phyloP scores from a whole-genome alignment of 2,113 vertebrate genomes.

The Gopherus evgoodei region DNA sequence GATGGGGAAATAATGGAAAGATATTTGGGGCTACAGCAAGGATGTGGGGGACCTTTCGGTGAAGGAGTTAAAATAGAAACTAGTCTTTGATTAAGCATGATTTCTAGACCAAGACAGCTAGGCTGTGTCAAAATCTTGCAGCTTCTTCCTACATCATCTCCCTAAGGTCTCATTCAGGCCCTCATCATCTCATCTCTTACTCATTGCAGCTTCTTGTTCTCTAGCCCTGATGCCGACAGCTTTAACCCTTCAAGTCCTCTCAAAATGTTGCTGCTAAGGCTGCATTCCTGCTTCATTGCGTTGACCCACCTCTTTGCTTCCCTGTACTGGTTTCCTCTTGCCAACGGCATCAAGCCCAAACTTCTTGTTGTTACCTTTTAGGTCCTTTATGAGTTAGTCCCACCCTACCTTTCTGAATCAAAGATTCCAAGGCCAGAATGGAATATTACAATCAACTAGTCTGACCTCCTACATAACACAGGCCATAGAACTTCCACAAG shows the following conservation, averaged over 20 bases:
- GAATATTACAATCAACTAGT: too few relatives aligned
- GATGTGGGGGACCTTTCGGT: background rate
- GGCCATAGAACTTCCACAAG: too few relatives aligned
- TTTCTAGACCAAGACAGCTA: background rate
- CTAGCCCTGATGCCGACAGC: background rate
- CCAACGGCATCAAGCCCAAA: background rate
- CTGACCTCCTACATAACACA: too few relatives aligned
- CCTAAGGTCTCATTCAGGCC: background rate
- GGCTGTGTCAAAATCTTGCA: background rate
- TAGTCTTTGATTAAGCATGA: background rate
- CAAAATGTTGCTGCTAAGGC: background rate
- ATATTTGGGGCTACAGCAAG: background rate
- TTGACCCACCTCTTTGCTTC: background rate
- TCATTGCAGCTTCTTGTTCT: background rate
- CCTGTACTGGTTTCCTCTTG: background rate
- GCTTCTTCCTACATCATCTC: background rate
- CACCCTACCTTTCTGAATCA: too few relatives aligned
- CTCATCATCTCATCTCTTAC: background rate
- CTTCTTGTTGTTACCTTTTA: background rate
- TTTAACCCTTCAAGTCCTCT: background rate
- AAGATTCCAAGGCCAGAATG: too few relatives aligned
- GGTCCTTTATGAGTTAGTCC: background rate
- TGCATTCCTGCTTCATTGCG: background rate
- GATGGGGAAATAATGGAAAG: constrained; percentile 17
- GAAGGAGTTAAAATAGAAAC: background rate